These are phyloP conservation scores for Steinernema scapterisci DNA, from an alignment of 2,888 invertebrate species.

Conservation along the genomic window DNA sequence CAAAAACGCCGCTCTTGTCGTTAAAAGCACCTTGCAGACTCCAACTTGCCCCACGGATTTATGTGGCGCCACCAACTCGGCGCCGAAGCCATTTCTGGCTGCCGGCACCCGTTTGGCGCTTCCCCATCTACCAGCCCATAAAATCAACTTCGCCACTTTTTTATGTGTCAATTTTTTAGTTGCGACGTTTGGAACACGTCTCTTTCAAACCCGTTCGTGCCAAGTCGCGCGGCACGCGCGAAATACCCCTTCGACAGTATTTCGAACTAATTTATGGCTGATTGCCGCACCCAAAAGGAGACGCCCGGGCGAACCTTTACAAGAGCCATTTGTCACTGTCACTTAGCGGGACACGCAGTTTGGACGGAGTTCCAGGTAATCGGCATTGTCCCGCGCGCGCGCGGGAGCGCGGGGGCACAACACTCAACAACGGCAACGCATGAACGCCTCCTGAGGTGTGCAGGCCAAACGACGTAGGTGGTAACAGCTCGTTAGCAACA, in stretches of 20 bases:
- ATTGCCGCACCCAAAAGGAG: background rate
- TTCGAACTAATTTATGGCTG: background rate
- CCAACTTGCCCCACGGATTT: background rate
- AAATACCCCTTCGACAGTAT: background rate
- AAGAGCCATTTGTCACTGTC: conserved; percentile 16
- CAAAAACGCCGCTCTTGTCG: background rate
- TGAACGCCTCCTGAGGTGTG: background rate
- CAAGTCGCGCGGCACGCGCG: background rate
- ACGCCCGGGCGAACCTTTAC: background rate
- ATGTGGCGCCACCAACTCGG: background rate
- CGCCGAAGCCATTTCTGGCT: background rate
- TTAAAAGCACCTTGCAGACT: background rate
- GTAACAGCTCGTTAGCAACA: conserved; percentile 22
- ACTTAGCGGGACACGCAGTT: background rate
- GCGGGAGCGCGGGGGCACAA: too few species aligned
- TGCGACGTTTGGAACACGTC: background rate
- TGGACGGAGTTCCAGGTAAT: background rate
- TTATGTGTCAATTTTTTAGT: background rate
- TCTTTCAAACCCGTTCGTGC: background rate
- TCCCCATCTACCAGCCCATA: background rate
- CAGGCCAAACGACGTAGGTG: background rate
- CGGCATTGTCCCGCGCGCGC: background rate
- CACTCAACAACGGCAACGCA: too few species aligned
- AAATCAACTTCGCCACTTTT: conserved; percentile 2
- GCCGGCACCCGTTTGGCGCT: background rate